Percentiles rank a stretch among this genome's conserved stretches.
These are phyloP conservation scores for Sebastes hubbsi DNA, from an alignment of 2,797 vertebrate genomes.

Conservation along the genomic window DNA sequence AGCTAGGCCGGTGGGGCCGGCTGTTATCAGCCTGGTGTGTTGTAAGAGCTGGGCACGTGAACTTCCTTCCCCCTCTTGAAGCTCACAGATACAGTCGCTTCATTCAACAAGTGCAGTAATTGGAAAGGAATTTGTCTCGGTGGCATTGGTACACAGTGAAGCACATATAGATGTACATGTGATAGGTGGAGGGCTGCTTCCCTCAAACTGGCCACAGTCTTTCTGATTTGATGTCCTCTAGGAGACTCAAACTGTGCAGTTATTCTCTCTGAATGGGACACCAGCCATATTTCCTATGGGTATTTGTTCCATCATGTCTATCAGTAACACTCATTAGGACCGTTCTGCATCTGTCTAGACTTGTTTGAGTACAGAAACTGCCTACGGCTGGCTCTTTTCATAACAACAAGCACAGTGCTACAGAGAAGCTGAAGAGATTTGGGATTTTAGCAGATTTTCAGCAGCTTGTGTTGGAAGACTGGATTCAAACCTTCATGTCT, in stretches of 20 bases:
- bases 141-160: not conserved
- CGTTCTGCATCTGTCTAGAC: conserved; percentile 32
- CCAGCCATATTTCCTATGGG: not conserved
- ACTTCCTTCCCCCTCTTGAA: conserved; percentile 2
- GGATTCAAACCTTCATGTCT: not conserved
- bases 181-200: not conserved
- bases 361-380: conserved; percentile 27
- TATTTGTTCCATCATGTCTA: conserved; percentile 35
- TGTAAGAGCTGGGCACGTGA: not conserved
- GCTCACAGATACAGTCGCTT: conserved; percentile 9
- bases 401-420: not conserved
- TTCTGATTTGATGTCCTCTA: not conserved
- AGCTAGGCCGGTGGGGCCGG: conserved; percentile 22
- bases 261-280: not conserved
- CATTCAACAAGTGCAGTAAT: conserved; percentile 25
- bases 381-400: not conserved
- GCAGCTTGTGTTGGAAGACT: not conserved
- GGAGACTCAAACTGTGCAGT: not conserved
- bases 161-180: not conserved
- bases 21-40: conserved; percentile 47
- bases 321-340: not conserved
- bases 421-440: not conserved
- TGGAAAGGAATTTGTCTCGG: conserved; percentile 28
- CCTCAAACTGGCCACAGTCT: not conserved
- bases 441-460: not conserved